Base-by-base conservation (phyloP, 2,888 invertebrate species). In the Thelaira solivaga region DNA sequence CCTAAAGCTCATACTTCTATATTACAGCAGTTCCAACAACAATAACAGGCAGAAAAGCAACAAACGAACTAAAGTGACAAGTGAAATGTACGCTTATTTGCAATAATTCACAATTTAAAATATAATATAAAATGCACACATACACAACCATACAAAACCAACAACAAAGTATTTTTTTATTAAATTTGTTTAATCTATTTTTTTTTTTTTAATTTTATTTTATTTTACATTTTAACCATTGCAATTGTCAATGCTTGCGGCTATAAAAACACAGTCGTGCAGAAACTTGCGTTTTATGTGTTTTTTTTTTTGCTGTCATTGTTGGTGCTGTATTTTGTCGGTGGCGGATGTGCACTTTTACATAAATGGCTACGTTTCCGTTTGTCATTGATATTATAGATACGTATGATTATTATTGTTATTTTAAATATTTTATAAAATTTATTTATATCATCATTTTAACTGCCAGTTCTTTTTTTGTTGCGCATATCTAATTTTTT, bases 1-100 rank as follows among this genome's bases (percentile, higher is more conserved):
- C 57, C 20, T 20, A 7, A 22, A 43, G 29, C 62, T 16, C 62
- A 13, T 22, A n/a, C 36, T 10, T 18, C 26, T 2, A 4, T 16
- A 2, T 5, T 16, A 4, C 10, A 51, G n/a, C n/a, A n/a, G n/a
- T n/a, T n/a, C n/a, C n/a, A n/a, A n/a, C n/a, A n/a, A n/a, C n/a
- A n/a, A n/a, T n/a, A 20, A 41, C 26, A 41, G 4, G 26, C 41
- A 18, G n/a, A n/a, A n/a, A n/a, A n/a, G n/a, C 18, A 43, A 51
- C 8, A 36, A 67, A 41, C 62, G 62, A 51, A 55, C 74, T 72
- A 80, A 86, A 87, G 85, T 88, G 88, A 88, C 88, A 88, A 85
- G 86, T 87, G 88, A 88, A 88, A 87, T 84, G 86, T 85, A 87
- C 87, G 87, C 88, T 87, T 87, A 86, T 85, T 85, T 85, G 83